Conservation (phyloP, 2,888 invertebrate genomes). For the Stenodera caucasica region DNA sequence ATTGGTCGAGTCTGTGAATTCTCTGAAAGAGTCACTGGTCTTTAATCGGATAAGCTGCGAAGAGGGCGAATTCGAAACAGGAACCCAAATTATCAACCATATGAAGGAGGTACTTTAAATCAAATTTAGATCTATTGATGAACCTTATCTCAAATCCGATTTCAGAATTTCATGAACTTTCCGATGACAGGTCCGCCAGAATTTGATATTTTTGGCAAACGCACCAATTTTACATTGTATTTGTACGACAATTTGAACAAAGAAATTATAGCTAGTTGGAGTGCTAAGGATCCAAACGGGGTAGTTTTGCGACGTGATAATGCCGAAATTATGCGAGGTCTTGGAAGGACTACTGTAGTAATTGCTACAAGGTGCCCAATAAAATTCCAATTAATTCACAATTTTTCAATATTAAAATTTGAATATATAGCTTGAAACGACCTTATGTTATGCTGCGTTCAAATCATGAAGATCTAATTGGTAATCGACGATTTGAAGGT, state of each 20-base stretch:
- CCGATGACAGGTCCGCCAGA: constrained; percentile 66
- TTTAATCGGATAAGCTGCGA: not conserved
- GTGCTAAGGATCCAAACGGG: constrained; percentile 40
- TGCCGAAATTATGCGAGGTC: constrained; percentile 34
- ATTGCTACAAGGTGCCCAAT: constrained; percentile 45
- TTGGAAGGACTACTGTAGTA: not conserved
- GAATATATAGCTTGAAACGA: constrained; percentile 52
- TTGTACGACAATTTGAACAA: constrained; percentile 63
- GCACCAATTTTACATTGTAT: constrained; percentile 65
- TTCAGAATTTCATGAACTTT: constrained; percentile 44
- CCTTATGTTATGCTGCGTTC: constrained; percentile 66
- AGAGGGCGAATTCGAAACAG: not conserved
- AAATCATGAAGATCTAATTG: constrained; percentile 69
- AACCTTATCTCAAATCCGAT: constrained; percentile 50
- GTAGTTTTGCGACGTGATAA: constrained; percentile 32
- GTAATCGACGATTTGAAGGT: constrained; percentile 81
- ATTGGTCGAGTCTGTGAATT: not conserved
- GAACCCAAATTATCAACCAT: constrained; percentile 33
- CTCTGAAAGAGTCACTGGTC: not conserved
- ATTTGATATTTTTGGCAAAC: constrained; percentile 69
- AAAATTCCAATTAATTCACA: no score
- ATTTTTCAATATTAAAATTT: constrained; percentile 56
- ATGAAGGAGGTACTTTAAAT: constrained; percentile 34
- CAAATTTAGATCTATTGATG: constrained; percentile 57
- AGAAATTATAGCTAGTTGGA: constrained; percentile 61